These are phyloP conservation scores for Danio albolineatus DNA, from an alignment of 2,797 vertebrate species.

Conservation along the genomic window DNA sequence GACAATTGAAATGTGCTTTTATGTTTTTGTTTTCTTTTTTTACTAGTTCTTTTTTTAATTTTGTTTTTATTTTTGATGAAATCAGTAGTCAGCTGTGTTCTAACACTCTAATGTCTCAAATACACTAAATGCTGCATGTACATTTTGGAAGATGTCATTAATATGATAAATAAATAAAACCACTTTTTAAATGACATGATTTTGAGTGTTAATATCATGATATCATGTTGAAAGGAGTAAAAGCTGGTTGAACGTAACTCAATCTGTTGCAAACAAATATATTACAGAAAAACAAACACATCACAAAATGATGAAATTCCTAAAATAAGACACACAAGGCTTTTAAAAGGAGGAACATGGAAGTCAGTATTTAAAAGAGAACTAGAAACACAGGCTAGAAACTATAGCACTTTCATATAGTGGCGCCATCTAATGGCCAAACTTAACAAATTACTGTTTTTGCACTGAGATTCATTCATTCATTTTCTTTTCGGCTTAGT, in stretches of 20 bases:
- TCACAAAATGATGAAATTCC: not conserved
- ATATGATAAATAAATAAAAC: conserved; percentile 69
- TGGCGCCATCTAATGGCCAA: not conserved
- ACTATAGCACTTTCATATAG: not conserved
- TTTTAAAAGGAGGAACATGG: too few species aligned
- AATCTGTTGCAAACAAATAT: not conserved
- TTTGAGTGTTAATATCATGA: conserved; percentile 35
- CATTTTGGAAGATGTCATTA: conserved; percentile 69
- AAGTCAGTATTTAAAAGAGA: not conserved
- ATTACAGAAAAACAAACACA: not conserved
- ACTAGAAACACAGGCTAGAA: too few species aligned
- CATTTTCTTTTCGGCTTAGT: too few species aligned
- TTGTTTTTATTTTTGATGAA: conserved; percentile 57
- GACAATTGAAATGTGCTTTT: conserved; percentile 42
- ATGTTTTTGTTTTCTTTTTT: conserved; percentile 57
- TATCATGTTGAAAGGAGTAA: not conserved
- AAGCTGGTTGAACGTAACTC: not conserved
- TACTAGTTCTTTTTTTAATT: conserved; percentile 65
- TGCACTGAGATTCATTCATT: not conserved
- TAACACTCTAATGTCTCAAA: conserved; percentile 63
- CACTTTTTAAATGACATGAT: conserved; percentile 64
- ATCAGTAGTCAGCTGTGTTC: conserved; percentile 63
- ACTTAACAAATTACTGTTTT: not conserved
- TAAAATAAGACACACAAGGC: too few species aligned
- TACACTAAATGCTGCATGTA: conserved; percentile 71